These are phyloP conservation scores for Drosophila pegasa DNA, from an alignment of 2,888 invertebrate genomes.

Conservation along the genomic window DNA sequence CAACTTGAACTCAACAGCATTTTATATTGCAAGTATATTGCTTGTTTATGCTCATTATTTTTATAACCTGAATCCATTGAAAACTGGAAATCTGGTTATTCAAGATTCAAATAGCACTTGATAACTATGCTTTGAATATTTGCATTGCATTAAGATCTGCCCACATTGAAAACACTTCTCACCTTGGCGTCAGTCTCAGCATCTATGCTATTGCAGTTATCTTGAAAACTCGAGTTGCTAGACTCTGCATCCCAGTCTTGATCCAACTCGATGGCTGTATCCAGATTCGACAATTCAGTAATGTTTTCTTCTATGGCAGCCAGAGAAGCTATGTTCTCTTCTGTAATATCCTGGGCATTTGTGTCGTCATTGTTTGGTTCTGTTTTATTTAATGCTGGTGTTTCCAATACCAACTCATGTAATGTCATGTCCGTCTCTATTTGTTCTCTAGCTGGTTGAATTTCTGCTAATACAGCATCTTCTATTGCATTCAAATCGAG, in stretches of 20 bases:
- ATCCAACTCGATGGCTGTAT: neutral
- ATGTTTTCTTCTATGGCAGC: neutral
- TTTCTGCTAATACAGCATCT: neutral
- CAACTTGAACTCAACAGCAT: too few relatives aligned
- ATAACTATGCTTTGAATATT: neutral
- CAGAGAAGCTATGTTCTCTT: neutral
- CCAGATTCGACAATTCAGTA: neutral
- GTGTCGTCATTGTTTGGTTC: neutral
- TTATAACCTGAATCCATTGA: too few relatives aligned
- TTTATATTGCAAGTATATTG: too few relatives aligned
- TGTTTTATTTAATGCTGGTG: conserved; percentile 1
- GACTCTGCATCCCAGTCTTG: conserved; percentile 15
- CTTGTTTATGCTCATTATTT: too few relatives aligned
- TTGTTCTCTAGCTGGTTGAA: conserved; percentile 16
- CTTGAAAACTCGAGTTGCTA: neutral
- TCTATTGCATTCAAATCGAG: neutral
- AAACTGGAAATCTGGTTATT: too few relatives aligned
- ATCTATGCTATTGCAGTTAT: conserved; percentile 33
- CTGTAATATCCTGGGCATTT: neutral
- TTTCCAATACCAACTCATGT: neutral
- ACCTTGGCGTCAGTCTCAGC: conserved; percentile 50
- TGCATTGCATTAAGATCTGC: neutral
- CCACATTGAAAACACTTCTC: neutral
- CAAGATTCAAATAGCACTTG: too few relatives aligned
- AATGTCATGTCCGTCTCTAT: neutral